phyloP scores from a whole-genome alignment of 2,888 invertebrate species.

The Atrina japonica region DNA sequence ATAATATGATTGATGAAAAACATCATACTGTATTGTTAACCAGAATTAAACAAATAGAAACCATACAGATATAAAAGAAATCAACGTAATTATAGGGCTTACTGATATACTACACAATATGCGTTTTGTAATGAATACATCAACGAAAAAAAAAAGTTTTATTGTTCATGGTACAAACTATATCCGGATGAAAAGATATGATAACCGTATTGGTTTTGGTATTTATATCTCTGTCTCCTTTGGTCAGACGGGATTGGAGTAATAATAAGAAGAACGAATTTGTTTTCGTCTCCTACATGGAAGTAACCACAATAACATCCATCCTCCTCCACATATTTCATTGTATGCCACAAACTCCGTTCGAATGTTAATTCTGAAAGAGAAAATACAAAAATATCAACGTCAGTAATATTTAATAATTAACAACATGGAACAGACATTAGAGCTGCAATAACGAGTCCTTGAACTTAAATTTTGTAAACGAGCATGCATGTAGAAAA shows the following conservation, averaged over 20 bases:
- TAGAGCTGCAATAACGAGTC: too few relatives aligned
- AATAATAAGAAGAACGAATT: constrained; percentile 1
- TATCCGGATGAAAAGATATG: constrained; percentile 1
- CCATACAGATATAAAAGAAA: constrained; percentile 1
- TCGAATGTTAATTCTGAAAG: constrained; percentile 27
- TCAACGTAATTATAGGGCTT: too few relatives aligned
- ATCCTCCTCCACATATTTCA: constrained; percentile 38
- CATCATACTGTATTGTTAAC: constrained; percentile 1
- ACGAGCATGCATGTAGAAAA: too few relatives aligned
- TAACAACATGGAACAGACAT: too few relatives aligned
- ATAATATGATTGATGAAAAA: constrained; percentile 10
- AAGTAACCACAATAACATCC: constrained; percentile 34
- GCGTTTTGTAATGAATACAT: background rate
- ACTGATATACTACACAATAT: too few relatives aligned
- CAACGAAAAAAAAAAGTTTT: constrained; percentile 9
- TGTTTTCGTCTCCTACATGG: constrained; percentile 30
- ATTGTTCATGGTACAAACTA: constrained; percentile 4
- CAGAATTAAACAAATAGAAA: constrained; percentile 6
- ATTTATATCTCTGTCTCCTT: background rate
- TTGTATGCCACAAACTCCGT: constrained; percentile 33
- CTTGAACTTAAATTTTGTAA: too few relatives aligned
- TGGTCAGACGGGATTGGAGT: constrained; percentile 18
- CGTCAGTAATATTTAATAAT: too few relatives aligned
- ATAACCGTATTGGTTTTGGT: constrained; percentile 4
- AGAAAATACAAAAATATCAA: too few relatives aligned